Evolutionary conservation across 2,797 vertebrate genomes (phyloP), one percentile per base, ranked within the genome.

Genomic region (Austrolebias charrua): DNA sequence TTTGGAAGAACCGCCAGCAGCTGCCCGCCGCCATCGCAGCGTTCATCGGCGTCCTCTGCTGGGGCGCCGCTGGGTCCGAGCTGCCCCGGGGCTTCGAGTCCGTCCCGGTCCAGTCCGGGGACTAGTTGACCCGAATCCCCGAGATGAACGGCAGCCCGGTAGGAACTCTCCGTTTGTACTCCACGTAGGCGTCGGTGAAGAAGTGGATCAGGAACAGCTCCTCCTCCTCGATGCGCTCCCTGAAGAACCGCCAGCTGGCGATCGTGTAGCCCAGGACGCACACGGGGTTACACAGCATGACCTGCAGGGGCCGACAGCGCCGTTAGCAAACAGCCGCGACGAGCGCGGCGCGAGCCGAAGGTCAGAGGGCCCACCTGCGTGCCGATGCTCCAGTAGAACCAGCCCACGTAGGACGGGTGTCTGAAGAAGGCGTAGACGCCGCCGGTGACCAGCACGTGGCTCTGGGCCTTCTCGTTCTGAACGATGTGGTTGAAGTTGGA

Each of bases 401-500:
- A 99, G 55, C 98, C 98, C 55, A 99, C 98, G 0, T 99, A 99
- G 0, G 98, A 97, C 0, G 98, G 98, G 78, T 99, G 98, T 73
- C 98, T 93, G 85, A 95, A 99, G 92, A 92, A 95, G 33, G 95
- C 88, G 0, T 99, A 99, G 16, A 99, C 96, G 0, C 97, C 98
- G 0, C 77, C 90, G 0, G 96, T 99, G 88, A 99, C 97, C 85
- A 99, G 85, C 16, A 95, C 95, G 6, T 99, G 98, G 46, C 92
- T 95, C 12, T 95, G 95, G 1, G 98, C 95, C 55, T 98, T 98
- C 73, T 99, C 98, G 0, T 98, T 99, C 91, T 99, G 97, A 8
- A 99, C 98, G 0, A 99, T 97, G 58, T 99, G 98, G 89, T 98
- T 99, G 88, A 99, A 99, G 86, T 99, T 99, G 84, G 97, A 99